Evolutionary conservation across 2,797 vertebrate genomes (phyloP).

Genomic region (Takifugu ocellatus): DNA sequence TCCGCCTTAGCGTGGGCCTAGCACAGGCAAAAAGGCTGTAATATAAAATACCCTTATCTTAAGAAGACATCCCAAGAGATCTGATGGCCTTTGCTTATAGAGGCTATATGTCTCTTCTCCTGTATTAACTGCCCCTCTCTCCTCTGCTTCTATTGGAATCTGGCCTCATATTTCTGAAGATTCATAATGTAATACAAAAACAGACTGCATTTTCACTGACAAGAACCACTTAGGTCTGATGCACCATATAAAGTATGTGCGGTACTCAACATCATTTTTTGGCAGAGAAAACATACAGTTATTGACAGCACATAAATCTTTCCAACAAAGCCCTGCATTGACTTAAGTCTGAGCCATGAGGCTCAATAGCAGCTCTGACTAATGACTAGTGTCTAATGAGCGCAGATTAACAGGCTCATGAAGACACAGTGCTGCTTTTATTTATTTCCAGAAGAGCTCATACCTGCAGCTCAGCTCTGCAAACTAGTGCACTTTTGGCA

Average conservation of each 20-base stretch:
- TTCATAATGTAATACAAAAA: no score
- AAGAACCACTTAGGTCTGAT: no score
- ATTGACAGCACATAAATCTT: slow-evolving; percentile 24
- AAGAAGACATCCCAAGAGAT: no score
- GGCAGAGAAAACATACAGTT: slow-evolving; percentile 27
- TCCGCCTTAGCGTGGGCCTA: slow-evolving; percentile 5
- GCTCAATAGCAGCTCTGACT: slow-evolving; percentile 31
- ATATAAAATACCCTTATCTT: slow-evolving; percentile 5
- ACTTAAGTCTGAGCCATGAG: slow-evolving; percentile 29
- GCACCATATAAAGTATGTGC: background rate
- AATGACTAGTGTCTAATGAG: slow-evolving; percentile 40
- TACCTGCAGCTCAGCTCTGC: slow-evolving; percentile 2
- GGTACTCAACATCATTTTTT: slow-evolving; percentile 14
- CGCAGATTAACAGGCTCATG: slow-evolving; percentile 44
- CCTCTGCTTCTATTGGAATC: background rate
- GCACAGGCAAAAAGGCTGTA: slow-evolving; percentile 16
- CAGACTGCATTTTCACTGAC: no score
- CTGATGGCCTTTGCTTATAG: no score
- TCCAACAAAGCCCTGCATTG: slow-evolving; percentile 32
- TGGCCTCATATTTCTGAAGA: slow-evolving; percentile 7
- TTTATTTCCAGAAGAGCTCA: slow-evolving; percentile 28
- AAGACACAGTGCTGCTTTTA: slow-evolving; percentile 28
- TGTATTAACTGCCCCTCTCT: no score
- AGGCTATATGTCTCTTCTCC: no score
- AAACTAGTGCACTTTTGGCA: slow-evolving; percentile 13